phyloP scores from a whole-genome alignment of 92 coral and sea anemone genomes.

The Isaurus tuberculatus region DNA sequence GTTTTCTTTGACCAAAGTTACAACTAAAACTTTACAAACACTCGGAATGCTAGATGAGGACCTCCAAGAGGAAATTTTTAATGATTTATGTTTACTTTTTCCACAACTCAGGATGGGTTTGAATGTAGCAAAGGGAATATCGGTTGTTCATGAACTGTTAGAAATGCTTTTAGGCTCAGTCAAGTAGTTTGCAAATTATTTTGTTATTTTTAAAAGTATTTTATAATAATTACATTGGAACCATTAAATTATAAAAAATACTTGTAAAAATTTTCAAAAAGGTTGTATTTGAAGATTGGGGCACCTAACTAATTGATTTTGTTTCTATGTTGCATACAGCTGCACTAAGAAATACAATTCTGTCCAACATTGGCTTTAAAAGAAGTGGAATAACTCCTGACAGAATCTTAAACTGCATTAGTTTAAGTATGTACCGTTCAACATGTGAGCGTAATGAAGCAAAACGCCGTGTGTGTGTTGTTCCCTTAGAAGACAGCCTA shows the following conservation, averaged over 20 bases:
- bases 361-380: constrained; percentile 65
- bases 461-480: constrained; percentile 68
- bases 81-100: constrained; percentile 8
- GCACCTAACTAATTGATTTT: constrained; percentile 29
- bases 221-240: background rate
- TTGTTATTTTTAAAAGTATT: background rate
- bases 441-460: constrained; percentile 68
- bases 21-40: background rate
- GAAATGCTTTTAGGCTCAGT: constrained; percentile 1
- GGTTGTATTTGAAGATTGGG: background rate
- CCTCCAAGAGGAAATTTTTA: constrained; percentile 11
- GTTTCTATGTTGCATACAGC: constrained; percentile 63
- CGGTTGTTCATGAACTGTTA: constrained; percentile 9
- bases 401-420: constrained; percentile 64
- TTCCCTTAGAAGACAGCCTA: constrained; percentile 62
- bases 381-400: constrained; percentile 42
- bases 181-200: constrained; percentile 3
- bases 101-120: constrained; percentile 3
- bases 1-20: constrained; percentile 2
- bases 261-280: background rate
- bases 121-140: constrained; percentile 5
- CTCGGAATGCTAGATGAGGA: constrained; percentile 7
- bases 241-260: background rate
- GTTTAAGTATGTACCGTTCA: constrained; percentile 64
- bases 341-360: constrained; percentile 67